Evolutionary conservation across 1,140 invertebrate genomes (phyloP).

Genomic region (Vanessa atalanta): DNA sequence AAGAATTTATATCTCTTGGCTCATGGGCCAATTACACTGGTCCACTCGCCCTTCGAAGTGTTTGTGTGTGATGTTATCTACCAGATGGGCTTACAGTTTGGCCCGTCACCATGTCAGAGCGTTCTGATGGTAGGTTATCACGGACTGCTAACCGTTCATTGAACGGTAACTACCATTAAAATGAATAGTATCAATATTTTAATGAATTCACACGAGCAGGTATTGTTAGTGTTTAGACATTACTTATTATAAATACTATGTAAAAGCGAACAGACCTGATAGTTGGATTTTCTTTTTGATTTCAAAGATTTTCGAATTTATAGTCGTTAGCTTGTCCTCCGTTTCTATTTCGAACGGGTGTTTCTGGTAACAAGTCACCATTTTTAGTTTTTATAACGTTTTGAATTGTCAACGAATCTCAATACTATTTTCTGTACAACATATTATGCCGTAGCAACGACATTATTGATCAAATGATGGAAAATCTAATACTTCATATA

Average conservation of each 20-base stretch:
- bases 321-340: slow-evolving; percentile 82
- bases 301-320: slow-evolving; percentile 89
- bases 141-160: too few relatives aligned
- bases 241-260: background rate
- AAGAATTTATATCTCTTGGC: too few relatives aligned
- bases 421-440: background rate
- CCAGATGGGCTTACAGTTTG: too few relatives aligned
- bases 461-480: slow-evolving; percentile 52
- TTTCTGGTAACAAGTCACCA: slow-evolving; percentile 77
- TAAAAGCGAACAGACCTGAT: slow-evolving; percentile 81
- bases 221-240: background rate
- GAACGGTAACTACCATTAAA: too few relatives aligned
- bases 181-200: background rate
- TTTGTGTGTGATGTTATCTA: too few relatives aligned
- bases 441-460: slow-evolving; percentile 35
- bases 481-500: background rate
- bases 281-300: slow-evolving; percentile 91
- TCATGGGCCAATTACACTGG: too few relatives aligned
- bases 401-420: background rate
- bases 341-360: slow-evolving; percentile 78
- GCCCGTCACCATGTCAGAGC: too few relatives aligned
- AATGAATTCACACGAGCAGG: background rate
- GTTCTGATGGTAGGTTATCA: too few relatives aligned
- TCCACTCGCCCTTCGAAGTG: too few relatives aligned
- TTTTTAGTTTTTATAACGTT: slow-evolving; percentile 42